Evolutionary conservation across 2,888 invertebrate species (phyloP), one percentile per base, ranked within the genome.

Genomic region (Drosophila helvetica): DNA sequence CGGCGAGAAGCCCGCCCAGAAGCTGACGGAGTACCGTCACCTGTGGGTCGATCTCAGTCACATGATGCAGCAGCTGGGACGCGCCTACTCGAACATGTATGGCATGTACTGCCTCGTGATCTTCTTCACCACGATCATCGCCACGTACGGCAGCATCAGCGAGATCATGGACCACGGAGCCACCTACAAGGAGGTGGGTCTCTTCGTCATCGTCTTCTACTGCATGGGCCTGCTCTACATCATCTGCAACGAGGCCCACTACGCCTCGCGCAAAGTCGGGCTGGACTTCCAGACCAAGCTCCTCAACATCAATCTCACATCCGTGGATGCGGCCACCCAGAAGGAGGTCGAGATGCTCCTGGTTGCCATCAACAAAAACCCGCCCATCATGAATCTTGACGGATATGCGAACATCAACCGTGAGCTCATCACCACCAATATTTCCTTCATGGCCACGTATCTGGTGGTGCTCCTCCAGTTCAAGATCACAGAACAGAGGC

Each of bases 1-100:
- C 68, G 93, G 93, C 1, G 93, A 94, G 8, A 94, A 95, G 77
- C 94, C 95, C 0, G 94, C 95, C 0, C 91, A 93, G 68, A 94
- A 94, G 79, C 90, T 96, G 33, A 94, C 94, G 0, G 94, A 95
- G 87, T 95, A 94, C 89, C 93, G 95, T 15, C 94, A 95, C 89
- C 92, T 95, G 19, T 94, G 95, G 95, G 95, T 95, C 1, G 95
- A 96, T 83, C 91, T 96, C 25, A 95, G 95, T 3, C 95, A 95
- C 78, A 95, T 95, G 95, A 95, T 95, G 95, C 95, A 96, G 89
- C 95, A 96, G 88, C 91, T 95, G 79, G 95, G 94, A 48, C 92
- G 94, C 52, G 95, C 95, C 0, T 96, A 96, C 88, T 95, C 95
- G 56, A 95, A 95, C 79, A 95, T 95, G 95, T 96, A 96, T 77